These are phyloP conservation scores for Lateolabrax maculatus DNA, from an alignment of 2,797 vertebrate genomes.

Conservation along the genomic window DNA sequence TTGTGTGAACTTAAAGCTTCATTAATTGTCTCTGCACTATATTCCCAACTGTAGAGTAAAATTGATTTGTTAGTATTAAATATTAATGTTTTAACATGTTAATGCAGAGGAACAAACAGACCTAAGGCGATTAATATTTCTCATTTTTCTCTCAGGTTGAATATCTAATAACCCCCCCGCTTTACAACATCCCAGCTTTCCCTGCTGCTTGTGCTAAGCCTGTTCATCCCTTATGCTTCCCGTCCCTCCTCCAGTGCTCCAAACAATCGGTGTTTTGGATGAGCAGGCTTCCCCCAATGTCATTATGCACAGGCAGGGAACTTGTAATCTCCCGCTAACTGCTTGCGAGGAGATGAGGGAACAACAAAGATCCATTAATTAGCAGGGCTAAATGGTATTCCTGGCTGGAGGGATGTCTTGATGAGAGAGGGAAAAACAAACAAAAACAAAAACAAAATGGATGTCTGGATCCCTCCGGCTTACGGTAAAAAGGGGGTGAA, in stretches of 20 bases:
- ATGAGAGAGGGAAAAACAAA: slow-evolving; percentile 39
- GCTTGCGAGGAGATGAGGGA: slow-evolving; percentile 73
- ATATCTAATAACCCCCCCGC: slow-evolving; percentile 5
- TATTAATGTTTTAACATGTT: neutral
- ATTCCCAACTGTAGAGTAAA: neutral
- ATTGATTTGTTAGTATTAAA: neutral
- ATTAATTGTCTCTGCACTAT: neutral
- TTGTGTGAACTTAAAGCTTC: neutral
- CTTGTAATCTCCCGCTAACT: slow-evolving; percentile 80
- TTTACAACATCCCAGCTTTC: slow-evolving; percentile 21
- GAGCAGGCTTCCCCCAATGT: slow-evolving; percentile 60
- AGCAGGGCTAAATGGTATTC: slow-evolving; percentile 70
- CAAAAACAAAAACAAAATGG: slow-evolving; percentile 35
- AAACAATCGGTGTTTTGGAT: slow-evolving; percentile 63
- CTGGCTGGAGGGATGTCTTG: slow-evolving; percentile 66
- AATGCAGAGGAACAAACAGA: neutral
- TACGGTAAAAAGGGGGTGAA: slow-evolving; percentile 38
- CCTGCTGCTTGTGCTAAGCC: slow-evolving; percentile 26
- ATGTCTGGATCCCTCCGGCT: slow-evolving; percentile 29
- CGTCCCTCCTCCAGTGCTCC: slow-evolving; percentile 23
- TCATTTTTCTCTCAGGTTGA: neutral
- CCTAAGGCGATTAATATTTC: slow-evolving; percentile 1
- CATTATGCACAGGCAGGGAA: slow-evolving; percentile 73
- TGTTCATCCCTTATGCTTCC: slow-evolving; percentile 29
- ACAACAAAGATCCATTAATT: slow-evolving; percentile 80